Conservation (phyloP, 2,888 invertebrate genomes). For the Lepetodrilus schrolli region DNA sequence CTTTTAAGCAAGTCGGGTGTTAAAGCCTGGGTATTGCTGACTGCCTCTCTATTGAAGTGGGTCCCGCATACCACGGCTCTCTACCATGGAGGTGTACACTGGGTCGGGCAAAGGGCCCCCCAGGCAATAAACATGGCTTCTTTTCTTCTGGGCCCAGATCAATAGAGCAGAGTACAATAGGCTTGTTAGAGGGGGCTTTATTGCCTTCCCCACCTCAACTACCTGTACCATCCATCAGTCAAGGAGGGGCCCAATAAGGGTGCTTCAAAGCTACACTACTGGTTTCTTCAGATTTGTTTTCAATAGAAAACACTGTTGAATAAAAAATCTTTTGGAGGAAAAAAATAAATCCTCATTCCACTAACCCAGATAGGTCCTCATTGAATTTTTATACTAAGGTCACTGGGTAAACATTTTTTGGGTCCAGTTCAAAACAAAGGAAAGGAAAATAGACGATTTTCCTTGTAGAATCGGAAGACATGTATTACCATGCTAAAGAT, state of each 20-base stretch:
- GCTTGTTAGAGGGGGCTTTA: not conserved
- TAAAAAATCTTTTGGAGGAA: too few species aligned
- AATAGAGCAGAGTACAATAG: conserved; percentile 14
- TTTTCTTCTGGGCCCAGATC: conserved; percentile 1
- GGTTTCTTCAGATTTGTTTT: too few species aligned
- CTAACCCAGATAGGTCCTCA: too few species aligned
- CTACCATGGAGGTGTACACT: not conserved
- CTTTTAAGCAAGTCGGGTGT: not conserved
- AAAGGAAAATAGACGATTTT: too few species aligned
- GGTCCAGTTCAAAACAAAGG: too few species aligned
- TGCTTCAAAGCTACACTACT: too few species aligned
- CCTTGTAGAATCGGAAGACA: too few species aligned
- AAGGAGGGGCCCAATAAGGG: not conserved
- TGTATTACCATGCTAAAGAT: too few species aligned
- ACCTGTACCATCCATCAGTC: not conserved
- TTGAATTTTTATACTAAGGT: too few species aligned
- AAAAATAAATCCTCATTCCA: too few species aligned
- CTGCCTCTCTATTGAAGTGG: not conserved
- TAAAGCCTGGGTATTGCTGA: not conserved
- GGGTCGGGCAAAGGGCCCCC: conserved; percentile 17
- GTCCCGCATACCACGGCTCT: not conserved
- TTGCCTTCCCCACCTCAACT: not conserved
- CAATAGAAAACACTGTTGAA: too few species aligned
- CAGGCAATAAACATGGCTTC: conserved; percentile 29
- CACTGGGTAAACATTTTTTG: too few species aligned